Base-by-base conservation (phyloP, 2,797 vertebrate species). In the Eurystomus glaucurus region DNA sequence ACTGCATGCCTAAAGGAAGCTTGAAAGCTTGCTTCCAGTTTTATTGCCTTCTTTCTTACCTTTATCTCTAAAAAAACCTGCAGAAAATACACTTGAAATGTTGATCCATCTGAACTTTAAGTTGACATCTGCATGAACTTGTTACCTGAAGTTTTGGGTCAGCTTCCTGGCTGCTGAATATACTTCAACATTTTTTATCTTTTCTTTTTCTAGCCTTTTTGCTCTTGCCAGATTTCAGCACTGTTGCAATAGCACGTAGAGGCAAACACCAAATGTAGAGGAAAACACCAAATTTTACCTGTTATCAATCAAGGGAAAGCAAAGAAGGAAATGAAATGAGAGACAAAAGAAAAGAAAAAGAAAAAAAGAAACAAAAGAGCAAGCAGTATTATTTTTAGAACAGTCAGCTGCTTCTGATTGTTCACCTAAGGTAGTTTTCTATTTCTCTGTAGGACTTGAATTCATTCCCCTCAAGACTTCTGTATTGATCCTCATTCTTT, bases 371-470 rank as follows among this genome's bases (percentile, higher is more conserved):
- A 88, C 45, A 51, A 85, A 95, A 95, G 91, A 90, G 72, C 76
- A 88, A 83, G 79, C 54, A 48, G 45, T 61, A n/a, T 91, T 96
- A 88, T 95, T 96, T 96, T 97, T 96, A 92, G 83, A 90, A 85
- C 61, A 84, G 70, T 65, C 69, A 88, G 77, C 93, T 93, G 50
- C 61, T 92, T 90, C 85, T 95, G 68, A 80, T 17, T 6, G 69
- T 88, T 91, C 91, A 94, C 71, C 78, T 80, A 61, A 91, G 69
- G 61, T 94, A 93, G 94, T 76, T 93, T 95, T 95, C 31, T 93
- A 2, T 88, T 93, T 91, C 91, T 85, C 87, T 3, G 2, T n/a
- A 65, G 79, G 76, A 84, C 93, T 69, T 11, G 6, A 74, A 95
- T 93, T 74, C 62, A 88, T 94, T 94, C 35, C 82, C 94, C 88